Percentiles rank a stretch among this genome's conserved stretches.
These are phyloP conservation scores for Styela clava DNA, from an alignment of 23 tunicate species.

Conservation along the genomic window DNA sequence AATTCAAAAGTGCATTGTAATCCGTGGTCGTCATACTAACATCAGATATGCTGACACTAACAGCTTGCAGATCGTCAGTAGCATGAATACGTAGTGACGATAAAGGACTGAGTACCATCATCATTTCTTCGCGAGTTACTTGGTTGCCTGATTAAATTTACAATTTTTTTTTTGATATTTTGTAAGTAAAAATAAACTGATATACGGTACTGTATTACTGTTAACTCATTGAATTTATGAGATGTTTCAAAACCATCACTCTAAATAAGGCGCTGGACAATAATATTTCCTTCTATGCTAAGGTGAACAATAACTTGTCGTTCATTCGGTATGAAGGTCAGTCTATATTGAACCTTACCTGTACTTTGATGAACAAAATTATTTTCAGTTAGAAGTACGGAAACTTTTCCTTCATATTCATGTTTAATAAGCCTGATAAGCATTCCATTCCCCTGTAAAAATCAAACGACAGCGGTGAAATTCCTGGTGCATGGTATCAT, in stretches of 20 bases:
- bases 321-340: no score
- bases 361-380: conserved; percentile 59
- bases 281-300: no score
- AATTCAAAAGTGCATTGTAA: conserved; percentile 41
- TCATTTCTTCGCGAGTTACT: conserved; percentile 78
- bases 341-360: no score
- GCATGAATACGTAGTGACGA: conserved; percentile 56
- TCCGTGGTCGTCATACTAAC: conserved; percentile 75
- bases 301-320: no score
- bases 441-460: conserved; percentile 43
- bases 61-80: conserved; percentile 34
- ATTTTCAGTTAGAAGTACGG: conserved; percentile 37
- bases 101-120: conserved; percentile 64
- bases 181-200: not conserved
- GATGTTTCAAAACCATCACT: no score
- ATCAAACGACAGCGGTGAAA: no score
- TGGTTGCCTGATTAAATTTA: conserved; percentile 37
- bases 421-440: conserved; percentile 50
- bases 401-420: conserved; percentile 1
- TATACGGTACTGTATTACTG: no score
- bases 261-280: no score
- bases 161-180: not conserved
- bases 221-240: no score
- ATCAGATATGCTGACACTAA: conserved; percentile 33
- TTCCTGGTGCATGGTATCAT: no score